Percentiles rank a stretch among this genome's conserved stretches.
phyloP scores from a whole-genome alignment of 2,797 vertebrate genomes.

The Acropternis orthonyx region DNA sequence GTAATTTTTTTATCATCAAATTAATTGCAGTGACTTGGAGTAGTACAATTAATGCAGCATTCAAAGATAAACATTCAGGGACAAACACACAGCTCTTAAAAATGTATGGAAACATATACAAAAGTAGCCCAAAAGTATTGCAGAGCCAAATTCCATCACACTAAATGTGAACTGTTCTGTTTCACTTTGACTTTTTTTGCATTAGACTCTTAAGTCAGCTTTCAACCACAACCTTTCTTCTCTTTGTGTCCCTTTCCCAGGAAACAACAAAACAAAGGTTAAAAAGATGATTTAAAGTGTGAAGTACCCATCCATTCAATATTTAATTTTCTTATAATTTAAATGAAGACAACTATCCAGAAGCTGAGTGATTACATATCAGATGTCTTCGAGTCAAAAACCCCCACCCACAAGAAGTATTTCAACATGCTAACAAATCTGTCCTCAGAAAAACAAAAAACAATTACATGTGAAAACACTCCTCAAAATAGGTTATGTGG shows the following conservation, averaged over 20 bases:
- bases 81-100: neutral
- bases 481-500: neutral
- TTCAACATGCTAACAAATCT: neutral
- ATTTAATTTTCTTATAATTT: neutral
- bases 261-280: neutral
- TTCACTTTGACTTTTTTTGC: neutral
- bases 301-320: neutral
- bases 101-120: neutral
- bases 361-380: neutral
- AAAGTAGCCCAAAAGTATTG: neutral
- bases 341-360: neutral
- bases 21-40: neutral
- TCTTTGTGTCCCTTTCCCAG: neutral
- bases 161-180: neutral
- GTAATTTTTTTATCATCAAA: neutral
- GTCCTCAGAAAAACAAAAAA: neutral
- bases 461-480: neutral
- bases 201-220: neutral
- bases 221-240: neutral
- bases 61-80: neutral
- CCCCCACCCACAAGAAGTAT: accelerated
- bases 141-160: neutral
- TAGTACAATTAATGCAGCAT: neutral
- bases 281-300: neutral
- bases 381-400: neutral